Conservation (phyloP, 2,113 vertebrate species). For the Acrocephalus arundinaceus region DNA sequence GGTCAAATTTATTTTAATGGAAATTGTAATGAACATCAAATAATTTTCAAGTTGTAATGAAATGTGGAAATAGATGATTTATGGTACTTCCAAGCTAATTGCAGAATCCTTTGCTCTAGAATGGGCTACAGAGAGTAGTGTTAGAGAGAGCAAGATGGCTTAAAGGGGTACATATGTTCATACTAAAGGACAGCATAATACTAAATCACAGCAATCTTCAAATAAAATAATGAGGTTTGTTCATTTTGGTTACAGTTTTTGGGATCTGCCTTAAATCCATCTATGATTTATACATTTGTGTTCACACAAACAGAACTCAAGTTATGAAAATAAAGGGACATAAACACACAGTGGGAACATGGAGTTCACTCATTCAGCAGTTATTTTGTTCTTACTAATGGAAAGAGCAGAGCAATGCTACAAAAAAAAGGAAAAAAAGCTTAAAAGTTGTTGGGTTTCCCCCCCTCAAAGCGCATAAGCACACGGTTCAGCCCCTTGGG, state of each 20-base stretch:
- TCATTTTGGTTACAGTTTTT: background rate
- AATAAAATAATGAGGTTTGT: background rate
- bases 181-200: background rate
- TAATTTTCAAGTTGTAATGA: background rate
- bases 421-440: background rate
- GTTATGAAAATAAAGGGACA: background rate
- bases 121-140: background rate
- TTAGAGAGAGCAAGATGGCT: fast-evolving
- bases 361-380: background rate
- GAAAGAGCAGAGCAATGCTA: background rate
- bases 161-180: background rate
- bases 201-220: background rate
- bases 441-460: background rate
- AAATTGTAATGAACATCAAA: background rate
- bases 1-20: background rate
- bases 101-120: background rate
- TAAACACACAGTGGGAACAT: background rate
- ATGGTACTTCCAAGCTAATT: background rate
- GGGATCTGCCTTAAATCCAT: background rate
- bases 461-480: background rate
- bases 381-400: background rate
- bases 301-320: background rate
- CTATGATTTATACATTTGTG: background rate
- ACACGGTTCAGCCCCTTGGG: background rate
- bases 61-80: background rate